Percentiles rank a stretch among this genome's conserved stretches.
These are phyloP conservation scores for Podarcis raffonei DNA, from an alignment of 2,113 vertebrate genomes.

Conservation along the genomic window DNA sequence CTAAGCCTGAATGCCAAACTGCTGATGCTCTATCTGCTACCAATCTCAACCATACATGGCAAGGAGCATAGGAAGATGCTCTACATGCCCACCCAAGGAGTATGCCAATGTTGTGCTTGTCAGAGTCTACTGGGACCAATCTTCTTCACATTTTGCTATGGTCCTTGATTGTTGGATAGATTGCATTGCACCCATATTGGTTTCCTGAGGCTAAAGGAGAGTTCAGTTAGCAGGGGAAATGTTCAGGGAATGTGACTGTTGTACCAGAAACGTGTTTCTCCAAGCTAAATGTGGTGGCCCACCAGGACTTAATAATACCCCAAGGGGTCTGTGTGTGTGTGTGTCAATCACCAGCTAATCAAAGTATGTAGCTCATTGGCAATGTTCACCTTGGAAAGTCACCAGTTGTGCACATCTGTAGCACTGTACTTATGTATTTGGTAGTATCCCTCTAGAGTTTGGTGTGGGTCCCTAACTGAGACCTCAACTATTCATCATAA, in stretches of 20 bases:
- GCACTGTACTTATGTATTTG: neutral
- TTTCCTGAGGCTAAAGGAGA: neutral
- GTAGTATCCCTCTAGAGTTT: neutral
- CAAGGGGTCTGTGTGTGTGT: too few relatives aligned
- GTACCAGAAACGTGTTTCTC: neutral
- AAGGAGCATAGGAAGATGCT: neutral
- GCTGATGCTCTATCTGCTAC: neutral
- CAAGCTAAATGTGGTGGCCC: neutral
- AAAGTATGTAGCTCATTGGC: neutral
- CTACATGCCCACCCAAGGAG: neutral
- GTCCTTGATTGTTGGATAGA: neutral
- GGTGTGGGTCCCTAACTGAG: neutral
- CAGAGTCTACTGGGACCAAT: neutral
- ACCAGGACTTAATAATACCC: neutral
- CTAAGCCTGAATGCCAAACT: neutral
- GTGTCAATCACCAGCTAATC: neutral
- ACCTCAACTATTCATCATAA: neutral
- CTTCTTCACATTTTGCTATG: neutral
- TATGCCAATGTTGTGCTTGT: neutral
- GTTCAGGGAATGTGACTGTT: neutral
- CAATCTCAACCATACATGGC: neutral
- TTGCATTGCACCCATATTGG: neutral
- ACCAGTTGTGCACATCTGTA: neutral
- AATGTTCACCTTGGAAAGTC: neutral
- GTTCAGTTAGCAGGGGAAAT: neutral